Evolutionary conservation across 2,113 vertebrate species (phyloP), one percentile per base, ranked within the genome.

Genomic region (Brachyhypopomus gauderio): DNA sequence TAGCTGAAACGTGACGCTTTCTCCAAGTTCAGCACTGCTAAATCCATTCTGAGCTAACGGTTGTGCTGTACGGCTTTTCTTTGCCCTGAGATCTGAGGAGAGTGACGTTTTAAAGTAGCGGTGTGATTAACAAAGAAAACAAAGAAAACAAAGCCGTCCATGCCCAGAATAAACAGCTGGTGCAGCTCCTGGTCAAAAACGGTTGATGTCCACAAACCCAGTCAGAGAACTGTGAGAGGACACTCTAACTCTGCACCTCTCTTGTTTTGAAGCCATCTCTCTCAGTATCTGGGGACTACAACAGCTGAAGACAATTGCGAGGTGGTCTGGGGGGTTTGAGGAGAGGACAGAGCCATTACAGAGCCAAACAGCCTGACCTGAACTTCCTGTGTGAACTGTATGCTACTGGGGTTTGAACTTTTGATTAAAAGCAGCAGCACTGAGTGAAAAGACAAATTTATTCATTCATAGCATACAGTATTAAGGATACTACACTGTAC

Each of bases 221-320:
- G 22, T 22, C 3, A 59, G 20, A 41, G 30, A 78, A 78, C 19
- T 23, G 16, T 19, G 58, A 22, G 48, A 38, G 25, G 25, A 22
- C 27, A 20, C 41, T 16, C 20, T 72, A 45, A 9, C 36, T 1
- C 25, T 62, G 52, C 38, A 7, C 59, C 5, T 55, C 56, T 77
- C 17, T 60, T 23, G 38, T 11, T 72, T 76, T 62, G 41, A 62
- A 69, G 16, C 16, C 48, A 64, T 27, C 63, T 75, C 17, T 27
- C 11, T 76, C 63, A 22, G 5, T 52, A 14, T 66, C 60, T 52
- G 36, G 9, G 19, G 66, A 5, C 66, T 23, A 12, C 36, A 86
- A 80, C 84, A 87, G 84, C 85, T 25, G 64, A 84, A 86, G 85
- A 88, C 85, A 90, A 88, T 86, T 87, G 7, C 14, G 77, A 73